Evolutionary conservation across 2,888 invertebrate species (phyloP), one percentile per base, ranked within the genome.

Genomic region (Julus scandinavius): DNA sequence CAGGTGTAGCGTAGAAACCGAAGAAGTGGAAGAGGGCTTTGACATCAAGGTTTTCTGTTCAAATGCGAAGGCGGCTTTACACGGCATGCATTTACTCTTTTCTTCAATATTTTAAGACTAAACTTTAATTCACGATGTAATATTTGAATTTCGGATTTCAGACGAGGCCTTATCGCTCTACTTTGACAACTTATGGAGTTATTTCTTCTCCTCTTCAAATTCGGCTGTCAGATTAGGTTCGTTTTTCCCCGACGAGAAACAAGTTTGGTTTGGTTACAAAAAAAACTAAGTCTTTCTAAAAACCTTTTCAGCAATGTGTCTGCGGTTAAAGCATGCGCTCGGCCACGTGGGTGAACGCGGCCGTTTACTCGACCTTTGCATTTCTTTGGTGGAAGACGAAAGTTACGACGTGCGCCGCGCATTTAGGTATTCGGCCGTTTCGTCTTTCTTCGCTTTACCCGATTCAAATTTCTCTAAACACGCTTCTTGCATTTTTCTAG

Each of bases 301-400:
- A 54, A 45, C 41, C 2, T 54, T 54, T 54, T 54, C 11, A 88
- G 88, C 40, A 11, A 49, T 85, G 17, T 38, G 20, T 6, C 20
- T n/a, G 41, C 17, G 83, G 40, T 85, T 88, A 17, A 20, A 72
- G 15, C 88, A 88, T 41, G 20, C 85, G 45, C 40, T 88, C 13
- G 15, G 38, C 2, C 88, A 88, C 49, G 7, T n/a, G 2, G n/a
- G 41, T 2, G 11, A 4, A 5, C 11, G 50, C 38, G 29, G 41
- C 29, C 38, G 20, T 13, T 20, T 88, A n/a, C 45, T 85, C 17
- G 85, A 88, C 38, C 17, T 50, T 20, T 85, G 88, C 50, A n/a
- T 88, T 7, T 6, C 41, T 20, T 54, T 85, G 7, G 17, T 88
- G 85, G 88, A 88, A 50, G 88, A 88, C 29, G 15, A 49, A n/a